Conservation (phyloP, 2,888 invertebrate genomes). For the Marronus borbonicus region DNA sequence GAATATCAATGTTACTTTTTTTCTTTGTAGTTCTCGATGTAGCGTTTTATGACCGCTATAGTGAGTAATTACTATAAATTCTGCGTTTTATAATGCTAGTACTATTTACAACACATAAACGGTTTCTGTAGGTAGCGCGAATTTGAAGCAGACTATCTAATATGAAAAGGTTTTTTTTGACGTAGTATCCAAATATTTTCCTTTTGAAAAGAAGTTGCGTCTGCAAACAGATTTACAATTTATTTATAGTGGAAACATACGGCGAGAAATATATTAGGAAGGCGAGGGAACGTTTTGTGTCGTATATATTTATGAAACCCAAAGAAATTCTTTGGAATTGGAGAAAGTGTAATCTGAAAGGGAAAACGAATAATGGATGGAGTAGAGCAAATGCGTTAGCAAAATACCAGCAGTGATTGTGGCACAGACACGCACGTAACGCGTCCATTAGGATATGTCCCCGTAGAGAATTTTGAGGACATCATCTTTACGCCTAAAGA, state of each 20-base stretch:
- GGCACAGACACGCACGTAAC: conserved; percentile 8
- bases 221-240: too few species aligned
- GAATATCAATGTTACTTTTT: too few species aligned
- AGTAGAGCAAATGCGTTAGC: conserved; percentile 26
- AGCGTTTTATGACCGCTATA: too few species aligned
- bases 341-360: conserved; percentile 20
- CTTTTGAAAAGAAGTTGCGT: too few species aligned
- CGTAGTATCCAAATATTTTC: too few species aligned
- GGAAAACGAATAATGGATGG: conserved; percentile 14
- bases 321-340: conserved; percentile 15
- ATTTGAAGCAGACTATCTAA: too few species aligned
- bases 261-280: neutral
- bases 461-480: conserved; percentile 4
- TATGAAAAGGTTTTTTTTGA: too few species aligned
- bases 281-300: neutral
- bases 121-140: too few species aligned
- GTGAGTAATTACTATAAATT: too few species aligned
- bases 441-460: conserved; percentile 34
- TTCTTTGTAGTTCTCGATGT: too few species aligned
- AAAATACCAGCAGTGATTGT: conserved; percentile 15
- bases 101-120: too few species aligned
- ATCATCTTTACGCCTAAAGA: neutral
- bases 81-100: too few species aligned
- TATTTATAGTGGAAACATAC: neutral
- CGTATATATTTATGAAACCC: conserved; percentile 26